Evolutionary conservation across 2,888 invertebrate genomes (phyloP), one percentile per base, ranked within the genome.

Genomic region (Palloptera scutellata): DNA sequence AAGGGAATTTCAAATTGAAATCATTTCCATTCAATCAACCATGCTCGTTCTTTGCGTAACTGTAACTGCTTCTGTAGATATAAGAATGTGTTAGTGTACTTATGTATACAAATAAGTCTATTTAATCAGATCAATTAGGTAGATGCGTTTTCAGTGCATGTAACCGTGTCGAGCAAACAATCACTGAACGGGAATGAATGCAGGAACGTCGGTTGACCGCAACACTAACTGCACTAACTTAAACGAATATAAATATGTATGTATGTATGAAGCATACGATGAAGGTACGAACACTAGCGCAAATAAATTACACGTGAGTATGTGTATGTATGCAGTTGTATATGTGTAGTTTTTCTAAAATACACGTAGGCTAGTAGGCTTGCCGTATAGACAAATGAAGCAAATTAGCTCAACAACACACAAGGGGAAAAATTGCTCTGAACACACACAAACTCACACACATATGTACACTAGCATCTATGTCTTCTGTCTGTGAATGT

Each of bases 61-160:
- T 19, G 11, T 52, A 9, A 17, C 19, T 13, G 15, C 11, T 4
- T 52, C 10, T 52, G 52, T 30, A 30, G 2, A 6, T 30, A 30
- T 4, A 30, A 30, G 30, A 48, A 5, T 19, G 19, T 53, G 41
- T 20, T 62, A 10, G 19, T 43, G 51, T 58, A 60, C 48, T 15
- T 58, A 68, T 59, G 58, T 54, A 30, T 40, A 51, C 15, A 54
- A 45, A 40, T 17, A 52, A 58, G 74, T 72, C 74, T 77, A 77
- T 78, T 76, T 78, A 78, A 78, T 78, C 78, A 78, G 76, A 78
- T 78, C 77, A 78, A 78, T 78, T 78, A 75, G 3, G 6, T 30
- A 30, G 77, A 78, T 74, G 75, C 74, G 75, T 76, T 77, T 77
- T 77, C 73, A 74, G 75, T 75, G 72, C 48, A 48, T 48, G 48